A percentile compares a stretch with the other conserved stretches of the same genome.
phyloP scores from a whole-genome alignment of 1,140 invertebrate genomes.

The Drosophila bifasciata region DNA sequence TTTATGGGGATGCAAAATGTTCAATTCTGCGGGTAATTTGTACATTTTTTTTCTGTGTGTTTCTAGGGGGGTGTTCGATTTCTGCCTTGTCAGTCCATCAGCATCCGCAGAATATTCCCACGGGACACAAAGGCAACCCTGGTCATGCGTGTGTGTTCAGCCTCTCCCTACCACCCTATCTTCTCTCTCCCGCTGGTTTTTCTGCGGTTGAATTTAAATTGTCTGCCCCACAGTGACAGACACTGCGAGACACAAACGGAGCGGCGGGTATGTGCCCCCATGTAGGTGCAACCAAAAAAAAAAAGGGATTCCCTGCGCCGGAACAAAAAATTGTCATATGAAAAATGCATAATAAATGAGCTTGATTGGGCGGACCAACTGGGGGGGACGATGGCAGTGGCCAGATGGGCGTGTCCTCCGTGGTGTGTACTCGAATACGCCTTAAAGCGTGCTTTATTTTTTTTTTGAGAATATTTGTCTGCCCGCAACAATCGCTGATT shows the following conservation, averaged over 20 bases:
- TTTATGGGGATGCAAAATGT: conserved; percentile 68
- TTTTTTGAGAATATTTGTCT: conserved; percentile 14
- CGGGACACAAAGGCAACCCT: conserved; percentile 45
- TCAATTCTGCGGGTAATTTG: conserved; percentile 81
- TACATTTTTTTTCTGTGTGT: conserved; percentile 37
- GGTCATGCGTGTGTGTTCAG: conserved; percentile 23
- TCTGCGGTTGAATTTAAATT: conserved; percentile 79
- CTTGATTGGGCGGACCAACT: conserved; percentile 62
- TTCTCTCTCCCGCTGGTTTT: conserved; percentile 45
- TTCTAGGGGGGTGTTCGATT: conserved; percentile 14
- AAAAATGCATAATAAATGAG: conserved; percentile 81
- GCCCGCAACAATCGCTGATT: conserved; percentile 54
- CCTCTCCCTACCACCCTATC: not conserved
- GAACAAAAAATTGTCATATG: conserved; percentile 69
- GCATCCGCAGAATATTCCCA: conserved; percentile 3
- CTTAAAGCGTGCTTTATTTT: conserved; percentile 35
- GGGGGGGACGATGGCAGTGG: conserved; percentile 6
- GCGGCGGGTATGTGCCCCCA: too few species aligned
- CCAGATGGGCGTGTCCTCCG: conserved; percentile 13
- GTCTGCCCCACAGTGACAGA: conserved; percentile 41
- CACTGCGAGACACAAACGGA: too few species aligned
- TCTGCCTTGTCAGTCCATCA: conserved; percentile 33
- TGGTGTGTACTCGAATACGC: conserved; percentile 49
- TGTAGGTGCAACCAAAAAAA: conserved; percentile 16
- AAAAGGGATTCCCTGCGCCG: conserved; percentile 18